These are phyloP conservation scores for Agonopterix arenella DNA, from an alignment of 2,888 invertebrate genomes.

Conservation along the genomic window DNA sequence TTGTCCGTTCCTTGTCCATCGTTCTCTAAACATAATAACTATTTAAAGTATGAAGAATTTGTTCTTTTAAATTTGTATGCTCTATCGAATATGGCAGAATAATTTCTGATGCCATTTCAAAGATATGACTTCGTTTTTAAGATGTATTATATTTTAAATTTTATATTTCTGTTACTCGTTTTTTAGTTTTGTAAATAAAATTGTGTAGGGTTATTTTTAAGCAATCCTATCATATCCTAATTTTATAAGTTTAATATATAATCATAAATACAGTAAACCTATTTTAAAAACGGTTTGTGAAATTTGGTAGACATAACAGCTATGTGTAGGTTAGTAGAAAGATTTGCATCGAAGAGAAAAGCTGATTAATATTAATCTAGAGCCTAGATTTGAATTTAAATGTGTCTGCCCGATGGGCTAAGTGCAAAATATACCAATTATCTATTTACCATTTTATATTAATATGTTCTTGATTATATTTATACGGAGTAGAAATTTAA, in stretches of 20 bases:
- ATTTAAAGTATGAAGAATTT: neutral
- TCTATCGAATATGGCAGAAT: conserved; percentile 2
- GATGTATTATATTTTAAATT: conserved; percentile 17
- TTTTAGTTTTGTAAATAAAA: conserved; percentile 41
- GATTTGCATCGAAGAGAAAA: too few species aligned
- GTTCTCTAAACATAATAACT: neutral
- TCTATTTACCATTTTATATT: neutral
- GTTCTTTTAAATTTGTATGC: neutral
- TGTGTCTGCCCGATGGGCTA: too few species aligned
- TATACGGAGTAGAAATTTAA: neutral
- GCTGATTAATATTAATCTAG: too few species aligned
- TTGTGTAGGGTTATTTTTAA: neutral
- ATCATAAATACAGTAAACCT: too few species aligned
- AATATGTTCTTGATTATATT: neutral
- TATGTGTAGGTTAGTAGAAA: too few species aligned
- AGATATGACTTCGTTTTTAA: conserved; percentile 10
- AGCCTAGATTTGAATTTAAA: too few species aligned
- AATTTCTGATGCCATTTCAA: conserved; percentile 10
- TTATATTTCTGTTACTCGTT: conserved; percentile 32
- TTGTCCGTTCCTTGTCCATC: too few species aligned
- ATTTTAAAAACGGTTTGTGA: too few species aligned
- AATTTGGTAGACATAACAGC: too few species aligned
- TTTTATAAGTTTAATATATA: too few species aligned
- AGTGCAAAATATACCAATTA: too few species aligned
- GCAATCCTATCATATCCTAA: too few species aligned